These are phyloP conservation scores for Ctenopoma kingsleyae DNA, from an alignment of 2,797 vertebrate genomes.

Conservation along the genomic window DNA sequence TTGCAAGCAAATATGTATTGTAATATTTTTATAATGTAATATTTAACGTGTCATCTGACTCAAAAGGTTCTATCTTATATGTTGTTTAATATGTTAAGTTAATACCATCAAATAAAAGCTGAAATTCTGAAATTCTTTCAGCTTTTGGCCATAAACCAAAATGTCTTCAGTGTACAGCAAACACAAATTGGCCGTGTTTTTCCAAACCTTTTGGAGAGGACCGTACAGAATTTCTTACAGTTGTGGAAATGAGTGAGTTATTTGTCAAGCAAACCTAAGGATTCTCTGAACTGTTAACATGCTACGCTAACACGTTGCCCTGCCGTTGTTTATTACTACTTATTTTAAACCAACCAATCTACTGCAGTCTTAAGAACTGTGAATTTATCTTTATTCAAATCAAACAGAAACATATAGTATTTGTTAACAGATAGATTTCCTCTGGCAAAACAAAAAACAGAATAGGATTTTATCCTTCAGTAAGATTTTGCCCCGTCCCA, in stretches of 20 bases:
- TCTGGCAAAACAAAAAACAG: not conserved
- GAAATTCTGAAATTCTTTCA: too few relatives aligned
- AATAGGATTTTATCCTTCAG: too few relatives aligned
- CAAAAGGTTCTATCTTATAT: too few relatives aligned
- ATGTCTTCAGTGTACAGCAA: too few relatives aligned
- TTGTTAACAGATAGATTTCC: not conserved
- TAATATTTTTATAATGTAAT: too few relatives aligned
- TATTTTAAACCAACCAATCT: not conserved
- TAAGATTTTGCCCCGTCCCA: not conserved
- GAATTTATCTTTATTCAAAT: not conserved
- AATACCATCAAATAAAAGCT: too few relatives aligned
- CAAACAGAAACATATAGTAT: not conserved
- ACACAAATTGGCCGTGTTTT: too few relatives aligned
- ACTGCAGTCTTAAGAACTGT: conserved; percentile 1
- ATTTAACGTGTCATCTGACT: too few relatives aligned
- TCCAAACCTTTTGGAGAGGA: too few relatives aligned
- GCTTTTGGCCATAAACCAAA: too few relatives aligned
- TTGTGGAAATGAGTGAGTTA: not conserved
- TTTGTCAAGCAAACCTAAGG: not conserved
- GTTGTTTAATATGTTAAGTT: too few relatives aligned
- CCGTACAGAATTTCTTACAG: not conserved
- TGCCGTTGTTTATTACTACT: not conserved
- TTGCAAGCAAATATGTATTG: too few relatives aligned
- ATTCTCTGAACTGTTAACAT: not conserved
- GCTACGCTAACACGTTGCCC: not conserved